Percentiles rank a stretch among this genome's conserved stretches.
Evolutionary conservation across 2,797 vertebrate genomes (phyloP).

Genomic region (Bufotes viridis): DNA sequence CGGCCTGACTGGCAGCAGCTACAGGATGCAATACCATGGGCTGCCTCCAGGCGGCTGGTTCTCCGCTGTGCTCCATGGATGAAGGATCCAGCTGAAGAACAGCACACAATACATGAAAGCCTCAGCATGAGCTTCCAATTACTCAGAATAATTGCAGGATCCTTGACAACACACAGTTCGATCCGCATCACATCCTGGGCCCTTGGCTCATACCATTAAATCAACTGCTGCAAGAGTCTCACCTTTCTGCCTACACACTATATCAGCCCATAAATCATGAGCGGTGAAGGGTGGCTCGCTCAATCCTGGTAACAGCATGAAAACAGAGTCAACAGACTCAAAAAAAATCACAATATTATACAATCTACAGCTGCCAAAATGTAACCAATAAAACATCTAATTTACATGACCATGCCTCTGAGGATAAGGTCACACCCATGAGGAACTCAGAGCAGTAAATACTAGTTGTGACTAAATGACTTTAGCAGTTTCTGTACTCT

Average conservation of each 20-base stretch:
- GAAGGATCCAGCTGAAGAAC: too few relatives aligned
- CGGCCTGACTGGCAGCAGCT: too few relatives aligned
- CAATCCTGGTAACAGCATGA: not conserved
- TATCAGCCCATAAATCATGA: not conserved
- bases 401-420: not conserved
- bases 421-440: not conserved
- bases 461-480: too few relatives aligned
- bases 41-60: not conserved
- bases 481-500: too few relatives aligned
- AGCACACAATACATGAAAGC: not conserved
- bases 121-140: not conserved
- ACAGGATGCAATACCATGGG: not conserved
- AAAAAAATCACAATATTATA: not conserved
- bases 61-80: not conserved
- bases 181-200: not conserved
- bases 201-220: not conserved
- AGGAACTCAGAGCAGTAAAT: not conserved
- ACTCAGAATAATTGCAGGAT: not conserved
- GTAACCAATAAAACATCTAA: not conserved
- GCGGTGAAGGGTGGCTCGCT: not conserved
- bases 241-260: not conserved
- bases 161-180: not conserved
- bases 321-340: not conserved
- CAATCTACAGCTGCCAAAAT: not conserved
- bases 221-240: not conserved